These are phyloP conservation scores for Lasioglossum villosulum DNA, from an alignment of 2,888 invertebrate genomes.

Conservation along the genomic window DNA sequence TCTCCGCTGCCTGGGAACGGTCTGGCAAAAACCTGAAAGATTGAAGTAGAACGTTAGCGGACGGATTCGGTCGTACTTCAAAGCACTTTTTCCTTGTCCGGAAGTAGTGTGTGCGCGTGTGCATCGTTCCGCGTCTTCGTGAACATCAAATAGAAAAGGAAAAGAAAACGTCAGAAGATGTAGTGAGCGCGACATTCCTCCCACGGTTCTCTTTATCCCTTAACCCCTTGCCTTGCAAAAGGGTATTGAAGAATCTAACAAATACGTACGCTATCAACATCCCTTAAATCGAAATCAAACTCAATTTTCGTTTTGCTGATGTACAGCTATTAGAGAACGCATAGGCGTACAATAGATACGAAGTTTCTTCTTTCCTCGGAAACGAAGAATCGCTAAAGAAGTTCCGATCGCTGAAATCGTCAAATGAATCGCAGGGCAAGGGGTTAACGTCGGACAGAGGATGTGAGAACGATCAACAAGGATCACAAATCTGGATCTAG, in stretches of 20 bases:
- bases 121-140: constrained; percentile 50
- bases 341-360: too few relatives aligned
- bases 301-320: too few relatives aligned
- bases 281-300: too few relatives aligned
- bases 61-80: constrained; percentile 5
- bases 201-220: not conserved
- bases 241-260: too few relatives aligned
- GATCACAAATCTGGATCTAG: not conserved
- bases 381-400: too few relatives aligned
- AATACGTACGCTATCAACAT: too few relatives aligned
- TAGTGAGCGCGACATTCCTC: not conserved
- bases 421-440: too few relatives aligned
- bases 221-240: too few relatives aligned
- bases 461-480: constrained; percentile 23
- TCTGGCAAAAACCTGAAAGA: constrained; percentile 69
- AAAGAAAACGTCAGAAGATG: not conserved
- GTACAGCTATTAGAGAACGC: too few relatives aligned
- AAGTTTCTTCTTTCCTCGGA: too few relatives aligned
- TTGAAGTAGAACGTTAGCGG: constrained; percentile 60
- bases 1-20: constrained; percentile 51
- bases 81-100: constrained; percentile 26
- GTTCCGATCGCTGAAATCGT: too few relatives aligned
- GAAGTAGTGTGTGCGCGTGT: constrained; percentile 19
- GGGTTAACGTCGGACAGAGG: not conserved
- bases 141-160: constrained; percentile 3